Conservation (phyloP, 2,797 vertebrate genomes). For the Arvicola amphibius region DNA sequence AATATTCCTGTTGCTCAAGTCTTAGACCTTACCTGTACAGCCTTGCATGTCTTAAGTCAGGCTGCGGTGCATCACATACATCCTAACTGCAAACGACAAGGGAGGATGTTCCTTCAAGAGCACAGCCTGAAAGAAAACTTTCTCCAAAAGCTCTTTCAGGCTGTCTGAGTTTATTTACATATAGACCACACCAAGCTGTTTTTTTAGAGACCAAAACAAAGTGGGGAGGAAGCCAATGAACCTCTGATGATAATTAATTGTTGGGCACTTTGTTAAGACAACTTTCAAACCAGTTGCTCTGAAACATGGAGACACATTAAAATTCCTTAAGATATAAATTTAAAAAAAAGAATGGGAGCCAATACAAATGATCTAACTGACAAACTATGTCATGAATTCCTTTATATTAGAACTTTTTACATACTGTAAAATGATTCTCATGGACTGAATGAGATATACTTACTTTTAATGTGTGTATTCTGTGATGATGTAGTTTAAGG, state of each 20-base stretch:
- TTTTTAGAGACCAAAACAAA: not conserved
- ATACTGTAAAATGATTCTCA: not conserved
- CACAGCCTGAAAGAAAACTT: not conserved
- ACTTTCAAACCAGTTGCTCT: not conserved
- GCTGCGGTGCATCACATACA: not conserved
- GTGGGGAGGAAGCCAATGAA: not conserved
- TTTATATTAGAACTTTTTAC: not conserved
- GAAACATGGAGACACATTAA: not conserved
- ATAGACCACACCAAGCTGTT: not conserved
- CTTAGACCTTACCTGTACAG: accelerated
- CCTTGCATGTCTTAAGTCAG: not conserved
- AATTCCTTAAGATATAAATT: not conserved
- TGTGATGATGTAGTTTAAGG: not conserved
- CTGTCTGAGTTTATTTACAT: not conserved
- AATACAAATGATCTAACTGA: not conserved
- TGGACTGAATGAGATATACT: not conserved
- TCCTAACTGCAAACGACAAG: not conserved
- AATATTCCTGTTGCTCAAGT: not conserved
- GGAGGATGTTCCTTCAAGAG: not conserved
- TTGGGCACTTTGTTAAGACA: not conserved
- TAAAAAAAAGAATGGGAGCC: not conserved
- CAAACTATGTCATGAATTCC: accelerated
- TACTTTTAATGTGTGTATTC: not conserved
- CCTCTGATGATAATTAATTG: not conserved
- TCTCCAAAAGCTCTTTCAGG: not conserved